These are phyloP conservation scores for Hydrozoanthus gracilis DNA, from an alignment of 92 coral and sea anemone species.

Conservation along the genomic window DNA sequence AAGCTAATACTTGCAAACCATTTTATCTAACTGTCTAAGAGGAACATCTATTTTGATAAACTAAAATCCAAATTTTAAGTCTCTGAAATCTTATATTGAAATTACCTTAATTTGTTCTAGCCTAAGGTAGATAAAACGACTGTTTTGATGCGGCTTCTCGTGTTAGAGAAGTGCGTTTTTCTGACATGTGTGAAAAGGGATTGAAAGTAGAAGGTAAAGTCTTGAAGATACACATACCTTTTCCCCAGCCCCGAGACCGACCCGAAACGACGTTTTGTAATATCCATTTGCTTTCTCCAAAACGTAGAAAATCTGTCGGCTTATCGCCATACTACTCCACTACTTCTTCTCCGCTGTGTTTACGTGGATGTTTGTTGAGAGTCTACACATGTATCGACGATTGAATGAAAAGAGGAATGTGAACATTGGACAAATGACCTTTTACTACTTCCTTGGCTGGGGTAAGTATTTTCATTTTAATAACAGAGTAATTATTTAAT, in stretches of 20 bases:
- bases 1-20: no score
- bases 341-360: conserved; percentile 97
- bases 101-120: no score
- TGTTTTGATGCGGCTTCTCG: no score
- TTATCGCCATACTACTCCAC: conserved; percentile 91
- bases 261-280: not conserved
- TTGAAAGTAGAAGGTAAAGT: not conserved
- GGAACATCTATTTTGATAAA: no score
- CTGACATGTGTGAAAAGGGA: not conserved
- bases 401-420: conserved; percentile 96
- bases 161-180: no score
- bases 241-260: no score
- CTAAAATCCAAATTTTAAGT: no score
- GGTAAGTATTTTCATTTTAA: conserved; percentile 65
- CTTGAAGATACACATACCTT: not conserved
- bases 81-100: no score
- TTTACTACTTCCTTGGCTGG: conserved; percentile 99
- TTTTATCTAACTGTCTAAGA: no score
- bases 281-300: not conserved
- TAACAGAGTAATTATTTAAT: no score
- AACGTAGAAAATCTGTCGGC: conserved; percentile 79
- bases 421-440: conserved; percentile 92
- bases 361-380: conserved; percentile 99
- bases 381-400: conserved; percentile 95
- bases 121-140: no score